Evolutionary conservation across 2,113 vertebrate genomes (phyloP).

Genomic region (cattle (Bos taurus)): DNA sequence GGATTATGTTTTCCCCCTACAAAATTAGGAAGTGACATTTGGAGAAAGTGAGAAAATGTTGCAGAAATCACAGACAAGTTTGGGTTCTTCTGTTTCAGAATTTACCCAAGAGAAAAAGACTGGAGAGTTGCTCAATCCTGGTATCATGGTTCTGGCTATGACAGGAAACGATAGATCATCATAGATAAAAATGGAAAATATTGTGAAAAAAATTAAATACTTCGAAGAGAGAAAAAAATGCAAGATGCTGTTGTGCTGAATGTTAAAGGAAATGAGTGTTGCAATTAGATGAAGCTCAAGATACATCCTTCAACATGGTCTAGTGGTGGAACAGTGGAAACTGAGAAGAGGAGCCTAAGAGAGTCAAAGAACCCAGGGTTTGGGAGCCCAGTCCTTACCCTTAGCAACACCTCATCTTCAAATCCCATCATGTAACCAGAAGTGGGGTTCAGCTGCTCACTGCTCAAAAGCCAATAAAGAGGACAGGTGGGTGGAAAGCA

Average conservation of each 20-base stretch:
- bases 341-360: neutral
- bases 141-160: conserved; percentile 71
- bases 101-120: conserved; percentile 49
- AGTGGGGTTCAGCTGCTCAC: neutral
- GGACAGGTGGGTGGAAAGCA: neutral
- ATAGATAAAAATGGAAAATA: conserved; percentile 73
- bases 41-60: neutral
- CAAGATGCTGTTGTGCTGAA: conserved; percentile 56
- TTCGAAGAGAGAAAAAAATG: conserved; percentile 77
- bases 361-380: neutral
- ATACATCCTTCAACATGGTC: neutral
- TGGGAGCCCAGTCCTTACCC: neutral
- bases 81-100: neutral
- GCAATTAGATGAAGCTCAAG: conserved; percentile 43
- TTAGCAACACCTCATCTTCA: neutral
- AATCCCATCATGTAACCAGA: rapidly evolving
- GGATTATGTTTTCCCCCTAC: neutral
- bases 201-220: conserved; percentile 64
- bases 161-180: conserved; percentile 77
- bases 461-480: neutral
- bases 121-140: conserved; percentile 62
- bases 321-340: rapidly evolving
- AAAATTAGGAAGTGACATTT: neutral
- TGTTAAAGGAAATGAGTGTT: conserved; percentile 69
- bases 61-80: conserved; percentile 1